Base-by-base conservation (phyloP, 1,140 invertebrate genomes). In the Harlomillsia oculata region DNA sequence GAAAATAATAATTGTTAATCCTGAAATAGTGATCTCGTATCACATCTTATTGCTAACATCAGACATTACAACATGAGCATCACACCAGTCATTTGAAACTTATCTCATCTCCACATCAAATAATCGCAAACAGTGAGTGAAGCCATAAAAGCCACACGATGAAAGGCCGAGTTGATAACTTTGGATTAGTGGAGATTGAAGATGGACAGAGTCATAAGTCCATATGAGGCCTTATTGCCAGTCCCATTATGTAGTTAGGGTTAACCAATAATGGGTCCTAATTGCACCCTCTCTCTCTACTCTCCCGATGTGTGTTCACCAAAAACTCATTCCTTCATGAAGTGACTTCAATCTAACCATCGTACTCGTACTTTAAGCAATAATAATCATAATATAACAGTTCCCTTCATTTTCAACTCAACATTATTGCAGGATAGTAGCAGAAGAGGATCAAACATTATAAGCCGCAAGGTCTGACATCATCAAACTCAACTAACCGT, bases 241-340 rank as follows among this genome's bases (percentile, higher is more conserved):
- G 45, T 28, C 21, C 28, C 30, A 48, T 32, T 48, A 48, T 18
- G 45, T 23, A 48, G 45, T 48, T 48, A 48, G 45, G 53, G 53
- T 45, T 46, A 56, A 49, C 53, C 28, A 45, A 56, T 56, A 56
- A 56, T 56, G 53, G 53, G 23, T 37, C 53, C 53, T 56, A 56
- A 56, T 56, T 56, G 53, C 49, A 56, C 30, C 44, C 36, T 49
- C 43, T 21, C 21, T 20, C 43, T 53, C 43, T 53, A 37, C 40
- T 36, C 26, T 25, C 49, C 45, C 30, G 6, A 13, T 48, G 28
- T 32, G 30, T 32, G 29, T 21, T 28, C 34, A 41, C 25, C 25
- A 41, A 23, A 41, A 41, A n/a, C n/a, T n/a, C n/a, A n/a, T n/a
- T n/a, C n/a, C n/a, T n/a, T n/a, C n/a, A n/a, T n/a, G n/a, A n/a